Percentiles rank a stretch among this genome's conserved stretches.
These are phyloP conservation scores for Pyxicephalus adspersus DNA, from an alignment of 2,113 vertebrate genomes.

Conservation along the genomic window DNA sequence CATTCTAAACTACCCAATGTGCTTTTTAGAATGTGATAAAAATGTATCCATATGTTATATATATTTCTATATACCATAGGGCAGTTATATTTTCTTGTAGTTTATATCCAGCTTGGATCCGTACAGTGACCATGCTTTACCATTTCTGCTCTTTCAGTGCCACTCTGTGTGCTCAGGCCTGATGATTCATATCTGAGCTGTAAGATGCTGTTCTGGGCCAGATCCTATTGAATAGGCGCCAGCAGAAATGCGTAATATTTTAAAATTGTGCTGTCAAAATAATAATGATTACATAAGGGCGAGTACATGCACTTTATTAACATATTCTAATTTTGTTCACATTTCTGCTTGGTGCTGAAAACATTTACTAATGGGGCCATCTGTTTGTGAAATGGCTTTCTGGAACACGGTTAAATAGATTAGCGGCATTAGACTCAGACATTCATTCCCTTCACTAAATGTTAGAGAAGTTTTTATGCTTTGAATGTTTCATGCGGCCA, in stretches of 20 bases:
- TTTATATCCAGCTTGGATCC: too few relatives aligned
- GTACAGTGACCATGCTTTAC: too few relatives aligned
- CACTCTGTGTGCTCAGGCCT: too few relatives aligned
- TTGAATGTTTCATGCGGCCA: too few relatives aligned
- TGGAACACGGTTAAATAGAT: constrained; percentile 29
- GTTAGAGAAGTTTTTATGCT: not conserved
- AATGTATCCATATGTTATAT: too few relatives aligned
- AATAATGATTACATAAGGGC: constrained; percentile 2
- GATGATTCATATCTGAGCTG: too few relatives aligned
- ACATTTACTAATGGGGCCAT: constrained; percentile 41
- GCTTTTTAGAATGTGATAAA: too few relatives aligned
- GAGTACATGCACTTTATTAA: constrained; percentile 16
- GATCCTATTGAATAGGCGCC: not conserved
- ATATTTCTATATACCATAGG: too few relatives aligned
- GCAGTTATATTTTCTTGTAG: too few relatives aligned
- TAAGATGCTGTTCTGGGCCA: too few relatives aligned
- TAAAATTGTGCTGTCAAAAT: constrained; percentile 2
- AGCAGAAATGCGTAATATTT: not conserved
- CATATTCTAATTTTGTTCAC: constrained; percentile 28
- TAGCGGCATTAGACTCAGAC: not conserved
- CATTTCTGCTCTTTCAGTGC: too few relatives aligned
- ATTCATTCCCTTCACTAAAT: constrained; percentile 13
- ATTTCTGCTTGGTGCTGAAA: not conserved
- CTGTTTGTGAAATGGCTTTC: constrained; percentile 27
- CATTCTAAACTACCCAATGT: too few relatives aligned